Conservation (phyloP, 2,888 invertebrate genomes). For the Shargacucullia verbasci region DNA sequence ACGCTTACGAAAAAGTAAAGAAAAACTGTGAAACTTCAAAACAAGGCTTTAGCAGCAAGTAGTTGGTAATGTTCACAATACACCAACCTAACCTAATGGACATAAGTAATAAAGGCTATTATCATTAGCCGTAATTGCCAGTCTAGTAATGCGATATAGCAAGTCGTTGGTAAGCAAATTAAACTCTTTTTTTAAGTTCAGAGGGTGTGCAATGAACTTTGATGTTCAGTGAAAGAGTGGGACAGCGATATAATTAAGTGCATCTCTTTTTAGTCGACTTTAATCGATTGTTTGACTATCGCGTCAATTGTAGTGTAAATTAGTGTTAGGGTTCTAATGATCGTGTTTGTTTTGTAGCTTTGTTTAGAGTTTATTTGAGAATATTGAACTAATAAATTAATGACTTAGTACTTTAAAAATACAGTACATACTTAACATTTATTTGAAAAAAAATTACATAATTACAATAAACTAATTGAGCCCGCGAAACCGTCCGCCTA, state of each 20-base stretch:
- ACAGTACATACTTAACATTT: too few species aligned
- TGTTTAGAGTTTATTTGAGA: neutral
- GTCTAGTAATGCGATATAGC: slow-evolving; percentile 62
- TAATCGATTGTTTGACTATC: slow-evolving; percentile 51
- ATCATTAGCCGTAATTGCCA: slow-evolving; percentile 79
- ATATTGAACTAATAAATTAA: neutral
- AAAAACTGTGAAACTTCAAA: slow-evolving; percentile 11
- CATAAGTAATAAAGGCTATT: slow-evolving; percentile 76
- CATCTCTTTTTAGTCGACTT: slow-evolving; percentile 57
- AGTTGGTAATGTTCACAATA: slow-evolving; percentile 60
- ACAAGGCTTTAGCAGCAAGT: slow-evolving; percentile 35
- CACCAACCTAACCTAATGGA: slow-evolving; percentile 66
- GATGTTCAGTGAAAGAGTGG: slow-evolving; percentile 35
- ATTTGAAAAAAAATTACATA: too few species aligned
- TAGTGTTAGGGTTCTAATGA: slow-evolving; percentile 30
- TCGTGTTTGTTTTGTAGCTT: slow-evolving; percentile 31
- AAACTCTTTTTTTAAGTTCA: slow-evolving; percentile 65
- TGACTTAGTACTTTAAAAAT: too few species aligned
- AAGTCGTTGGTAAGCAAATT: slow-evolving; percentile 65
- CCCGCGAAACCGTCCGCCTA: too few species aligned
- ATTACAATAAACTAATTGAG: too few species aligned
- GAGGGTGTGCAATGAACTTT: slow-evolving; percentile 63
- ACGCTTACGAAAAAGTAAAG: slow-evolving; percentile 6
- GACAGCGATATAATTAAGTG: slow-evolving; percentile 55
- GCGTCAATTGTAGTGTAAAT: slow-evolving; percentile 48